Evolutionary conservation across 92 coral and sea anemone species (phyloP).

Genomic region (Bergia sp.): DNA sequence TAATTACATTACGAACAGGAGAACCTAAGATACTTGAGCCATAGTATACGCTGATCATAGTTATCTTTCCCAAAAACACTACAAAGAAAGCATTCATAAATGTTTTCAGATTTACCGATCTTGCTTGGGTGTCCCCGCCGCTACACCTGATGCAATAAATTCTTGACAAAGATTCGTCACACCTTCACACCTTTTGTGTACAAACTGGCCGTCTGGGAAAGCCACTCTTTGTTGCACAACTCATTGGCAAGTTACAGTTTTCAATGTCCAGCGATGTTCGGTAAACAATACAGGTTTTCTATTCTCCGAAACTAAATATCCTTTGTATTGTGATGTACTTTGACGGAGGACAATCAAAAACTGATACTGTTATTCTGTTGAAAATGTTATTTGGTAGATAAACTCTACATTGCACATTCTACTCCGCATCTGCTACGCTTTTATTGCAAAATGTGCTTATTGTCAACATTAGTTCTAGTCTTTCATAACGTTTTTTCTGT

Average conservation of each 20-base stretch:
- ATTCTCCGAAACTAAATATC: constrained; percentile 39
- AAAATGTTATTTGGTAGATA: constrained; percentile 26
- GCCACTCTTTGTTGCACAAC: constrained; percentile 19
- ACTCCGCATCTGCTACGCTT: constrained; percentile 43
- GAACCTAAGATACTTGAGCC: neutral
- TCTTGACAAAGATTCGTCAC: constrained; percentile 39
- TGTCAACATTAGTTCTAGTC: constrained; percentile 30
- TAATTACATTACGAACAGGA: constrained; percentile 39
- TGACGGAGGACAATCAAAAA: constrained; percentile 48
- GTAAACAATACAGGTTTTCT: constrained; percentile 37
- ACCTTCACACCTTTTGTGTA: constrained; percentile 43
- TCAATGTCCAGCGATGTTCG: constrained; percentile 29
- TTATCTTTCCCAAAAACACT: neutral
- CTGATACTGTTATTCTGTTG: constrained; percentile 47
- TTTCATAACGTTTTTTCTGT: constrained; percentile 46
- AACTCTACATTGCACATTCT: constrained; percentile 20
- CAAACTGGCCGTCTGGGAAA: constrained; percentile 40
- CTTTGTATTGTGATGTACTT: constrained; percentile 41
- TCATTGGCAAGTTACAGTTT: constrained; percentile 16
- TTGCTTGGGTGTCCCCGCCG: neutral
- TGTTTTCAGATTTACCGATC: neutral
- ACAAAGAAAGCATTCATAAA: neutral
- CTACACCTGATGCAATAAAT: constrained; percentile 36
- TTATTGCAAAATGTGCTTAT: constrained; percentile 42
- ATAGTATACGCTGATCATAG: neutral